Evolutionary conservation across 2,888 invertebrate genomes (phyloP).

Genomic region (Sinotaia quadrata): DNA sequence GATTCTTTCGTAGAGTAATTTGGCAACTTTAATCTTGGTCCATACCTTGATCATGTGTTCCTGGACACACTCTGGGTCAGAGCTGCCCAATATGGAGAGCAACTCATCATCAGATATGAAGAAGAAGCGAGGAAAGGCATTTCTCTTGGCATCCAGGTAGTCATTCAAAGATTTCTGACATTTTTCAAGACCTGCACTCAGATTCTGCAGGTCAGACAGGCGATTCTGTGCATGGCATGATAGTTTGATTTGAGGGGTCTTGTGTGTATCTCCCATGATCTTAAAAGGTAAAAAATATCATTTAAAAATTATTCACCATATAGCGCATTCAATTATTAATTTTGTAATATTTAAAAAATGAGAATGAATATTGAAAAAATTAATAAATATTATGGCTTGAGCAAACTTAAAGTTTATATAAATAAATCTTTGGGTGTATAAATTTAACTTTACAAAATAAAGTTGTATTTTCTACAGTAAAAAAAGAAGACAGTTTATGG

Average conservation of each 20-base stretch:
- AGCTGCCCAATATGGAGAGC: constrained; percentile 89
- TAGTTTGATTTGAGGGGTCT: constrained; percentile 84
- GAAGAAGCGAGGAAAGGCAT: constrained; percentile 91
- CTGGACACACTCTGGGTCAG: constrained; percentile 87
- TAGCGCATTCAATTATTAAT: not conserved
- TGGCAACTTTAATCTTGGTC: not conserved
- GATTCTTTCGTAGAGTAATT: too few species aligned
- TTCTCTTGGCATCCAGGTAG: constrained; percentile 89
- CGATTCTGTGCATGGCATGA: constrained; percentile 84
- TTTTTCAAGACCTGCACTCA: constrained; percentile 84
- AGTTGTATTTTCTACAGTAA: too few species aligned
- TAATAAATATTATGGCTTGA: too few species aligned
- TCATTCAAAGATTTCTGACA: constrained; percentile 94
- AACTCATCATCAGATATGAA: constrained; percentile 95
- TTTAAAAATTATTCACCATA: too few species aligned
- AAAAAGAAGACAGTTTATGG: too few species aligned
- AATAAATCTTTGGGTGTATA: too few species aligned
- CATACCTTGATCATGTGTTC: constrained; percentile 91
- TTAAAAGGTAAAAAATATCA: constrained; percentile 70
- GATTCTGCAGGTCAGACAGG: constrained; percentile 81
- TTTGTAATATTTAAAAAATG: not conserved
- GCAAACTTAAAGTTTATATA: too few species aligned
- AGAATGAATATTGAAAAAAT: not conserved
- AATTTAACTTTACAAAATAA: too few species aligned
- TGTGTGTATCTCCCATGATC: constrained; percentile 89